A percentile compares a stretch with the other conserved stretches of the same genome.
phyloP scores from a whole-genome alignment of 1,140 invertebrate species.

The Drosophila elegans region DNA sequence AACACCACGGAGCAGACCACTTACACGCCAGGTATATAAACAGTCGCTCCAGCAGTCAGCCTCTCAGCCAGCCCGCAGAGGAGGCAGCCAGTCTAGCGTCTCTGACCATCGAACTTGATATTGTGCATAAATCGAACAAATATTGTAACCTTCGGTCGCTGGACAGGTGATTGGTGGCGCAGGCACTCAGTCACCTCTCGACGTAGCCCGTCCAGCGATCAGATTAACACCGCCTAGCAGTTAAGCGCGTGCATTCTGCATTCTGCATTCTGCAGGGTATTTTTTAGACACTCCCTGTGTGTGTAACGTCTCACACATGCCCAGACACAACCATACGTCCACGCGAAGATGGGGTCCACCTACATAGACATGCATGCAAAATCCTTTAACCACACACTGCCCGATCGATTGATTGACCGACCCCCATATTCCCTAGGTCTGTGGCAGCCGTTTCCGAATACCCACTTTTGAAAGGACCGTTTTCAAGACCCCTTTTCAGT shows the following conservation, averaged over 20 bases:
- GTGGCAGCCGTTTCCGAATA: conserved; percentile 4
- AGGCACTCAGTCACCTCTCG: conserved; percentile 29
- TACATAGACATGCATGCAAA: background rate
- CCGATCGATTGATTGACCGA: conserved; percentile 6
- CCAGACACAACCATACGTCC: conserved; percentile 37
- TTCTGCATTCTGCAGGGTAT: conserved; percentile 44
- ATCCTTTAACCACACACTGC: conserved; percentile 3
- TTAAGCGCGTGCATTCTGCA: conserved; percentile 34
- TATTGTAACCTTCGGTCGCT: conserved; percentile 64
- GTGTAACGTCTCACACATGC: conserved; percentile 37
- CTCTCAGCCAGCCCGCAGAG: conserved; percentile 12
- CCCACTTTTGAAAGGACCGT: background rate
- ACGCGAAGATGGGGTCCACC: conserved; percentile 15
- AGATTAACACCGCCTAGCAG: conserved; percentile 22
- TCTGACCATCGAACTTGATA: conserved; percentile 80
- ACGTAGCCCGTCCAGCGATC: conserved; percentile 15
- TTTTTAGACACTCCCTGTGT: conserved; percentile 57
- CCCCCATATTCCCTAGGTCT: conserved; percentile 2
- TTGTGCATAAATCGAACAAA: conserved; percentile 53
- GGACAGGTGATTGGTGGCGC: conserved; percentile 12
- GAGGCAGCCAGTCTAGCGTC: conserved; percentile 57
- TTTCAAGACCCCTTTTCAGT: background rate
- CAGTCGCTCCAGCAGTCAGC: conserved; percentile 18
- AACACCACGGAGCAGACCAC: conserved; percentile 86
- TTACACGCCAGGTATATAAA: conserved; percentile 86